A percentile compares a stretch with the other conserved stretches of the same genome.
These are phyloP conservation scores for Biston betularia DNA, from an alignment of 2,888 invertebrate genomes.

Conservation along the genomic window DNA sequence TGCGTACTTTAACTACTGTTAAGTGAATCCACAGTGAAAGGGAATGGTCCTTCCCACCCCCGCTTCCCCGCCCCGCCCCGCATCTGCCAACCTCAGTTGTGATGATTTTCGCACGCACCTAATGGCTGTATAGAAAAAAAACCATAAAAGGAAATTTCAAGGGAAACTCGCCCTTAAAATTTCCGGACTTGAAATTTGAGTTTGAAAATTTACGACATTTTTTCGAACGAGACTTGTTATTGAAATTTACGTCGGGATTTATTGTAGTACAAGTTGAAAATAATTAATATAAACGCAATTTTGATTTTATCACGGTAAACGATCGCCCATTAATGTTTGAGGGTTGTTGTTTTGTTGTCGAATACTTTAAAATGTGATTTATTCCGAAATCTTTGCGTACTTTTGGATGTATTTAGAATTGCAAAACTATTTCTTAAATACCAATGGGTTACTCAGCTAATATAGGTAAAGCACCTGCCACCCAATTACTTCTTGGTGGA, in stretches of 20 bases:
- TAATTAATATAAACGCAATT: constrained; percentile 18
- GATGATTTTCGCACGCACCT: constrained; percentile 76
- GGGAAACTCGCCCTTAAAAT: constrained; percentile 57
- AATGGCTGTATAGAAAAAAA: constrained; percentile 74
- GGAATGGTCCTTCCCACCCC: constrained; percentile 62
- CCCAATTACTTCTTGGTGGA: too few species aligned
- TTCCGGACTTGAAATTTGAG: constrained; percentile 49
- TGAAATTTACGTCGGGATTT: constrained; percentile 33
- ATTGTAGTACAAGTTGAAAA: constrained; percentile 19
- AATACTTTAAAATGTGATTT: not conserved
- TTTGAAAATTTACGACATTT: constrained; percentile 39
- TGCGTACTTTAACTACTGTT: constrained; percentile 9
- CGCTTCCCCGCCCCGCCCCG: constrained; percentile 48
- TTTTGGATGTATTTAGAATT: not conserved
- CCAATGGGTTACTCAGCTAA: too few species aligned
- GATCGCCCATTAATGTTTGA: constrained; percentile 9
- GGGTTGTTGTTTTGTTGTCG: constrained; percentile 5
- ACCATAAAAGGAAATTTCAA: constrained; percentile 52
- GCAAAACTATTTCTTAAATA: too few species aligned
- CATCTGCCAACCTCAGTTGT: constrained; percentile 66
- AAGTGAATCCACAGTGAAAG: constrained; percentile 38
- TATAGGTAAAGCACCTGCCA: too few species aligned
- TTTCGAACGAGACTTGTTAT: constrained; percentile 27
- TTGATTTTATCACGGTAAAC: constrained; percentile 11
- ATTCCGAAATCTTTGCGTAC: not conserved